Evolutionary conservation across 2,797 vertebrate species (phyloP).

Genomic region (Aviceda cuculoides): DNA sequence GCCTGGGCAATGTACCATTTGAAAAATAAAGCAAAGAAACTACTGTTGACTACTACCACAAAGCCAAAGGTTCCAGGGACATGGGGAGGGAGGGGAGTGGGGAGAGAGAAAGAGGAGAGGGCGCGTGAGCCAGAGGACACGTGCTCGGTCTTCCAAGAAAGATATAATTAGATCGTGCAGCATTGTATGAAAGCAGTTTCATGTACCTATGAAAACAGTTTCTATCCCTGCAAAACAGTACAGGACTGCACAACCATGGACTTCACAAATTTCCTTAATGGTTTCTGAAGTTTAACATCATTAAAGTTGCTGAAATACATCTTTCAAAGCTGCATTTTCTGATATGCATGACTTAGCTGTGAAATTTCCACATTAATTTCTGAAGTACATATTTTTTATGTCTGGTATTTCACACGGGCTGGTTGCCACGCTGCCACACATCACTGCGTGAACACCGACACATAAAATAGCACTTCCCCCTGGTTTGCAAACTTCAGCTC

Average conservation of each 20-base stretch:
- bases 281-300: background rate
- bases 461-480: background rate
- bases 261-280: background rate
- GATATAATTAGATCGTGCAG: conserved; percentile 31
- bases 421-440: rapidly evolving
- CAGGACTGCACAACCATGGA: background rate
- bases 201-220: background rate
- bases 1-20: background rate
- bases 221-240: background rate
- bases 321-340: background rate
- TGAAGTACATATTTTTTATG: background rate
- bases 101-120: background rate
- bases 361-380: background rate
- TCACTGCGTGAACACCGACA: rapidly evolving
- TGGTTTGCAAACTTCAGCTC: background rate
- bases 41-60: background rate
- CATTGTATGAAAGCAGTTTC: background rate
- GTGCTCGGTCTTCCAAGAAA: conserved; percentile 21
- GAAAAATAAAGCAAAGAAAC: background rate
- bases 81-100: background rate
- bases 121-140: background rate
- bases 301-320: background rate
- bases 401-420: background rate
- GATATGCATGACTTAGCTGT: background rate
- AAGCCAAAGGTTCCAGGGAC: background rate